Conservation (phyloP, 2,113 vertebrate genomes). For the Gopherus flavomarginatus region DNA sequence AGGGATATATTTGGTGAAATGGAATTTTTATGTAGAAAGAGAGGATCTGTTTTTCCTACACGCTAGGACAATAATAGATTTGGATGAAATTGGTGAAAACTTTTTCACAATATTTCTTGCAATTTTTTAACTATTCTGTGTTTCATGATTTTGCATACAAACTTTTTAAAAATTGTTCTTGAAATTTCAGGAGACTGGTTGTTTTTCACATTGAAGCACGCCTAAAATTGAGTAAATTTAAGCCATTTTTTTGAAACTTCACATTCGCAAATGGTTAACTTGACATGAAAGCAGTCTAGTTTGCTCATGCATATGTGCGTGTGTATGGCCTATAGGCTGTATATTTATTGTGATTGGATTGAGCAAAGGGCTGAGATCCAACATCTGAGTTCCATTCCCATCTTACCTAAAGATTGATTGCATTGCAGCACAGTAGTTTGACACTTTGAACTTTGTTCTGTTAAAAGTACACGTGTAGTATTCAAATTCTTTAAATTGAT, state of each 20-base stretch:
- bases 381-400: not conserved
- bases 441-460: not conserved
- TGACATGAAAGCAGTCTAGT: not conserved
- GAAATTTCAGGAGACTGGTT: not conserved
- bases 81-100: not conserved
- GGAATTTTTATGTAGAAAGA: conserved; percentile 51
- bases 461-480: not conserved
- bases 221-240: not conserved
- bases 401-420: not conserved
- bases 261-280: not conserved
- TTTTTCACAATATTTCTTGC: not conserved
- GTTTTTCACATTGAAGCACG: not conserved
- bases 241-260: not conserved
- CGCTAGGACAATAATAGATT: not conserved
- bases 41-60: not conserved
- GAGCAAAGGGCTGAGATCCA: not conserved
- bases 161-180: not conserved
- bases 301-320: rapidly evolving
- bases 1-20: conserved; percentile 36
- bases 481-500: not conserved
- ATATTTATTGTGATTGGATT: not conserved
- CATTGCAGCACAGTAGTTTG: not conserved
- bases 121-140: not conserved
- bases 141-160: not conserved
- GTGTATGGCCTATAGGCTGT: not conserved